Evolutionary conservation across 2,113 vertebrate species (phyloP), one percentile per base, ranked within the genome.

Genomic region (Catharus bicknelli): DNA sequence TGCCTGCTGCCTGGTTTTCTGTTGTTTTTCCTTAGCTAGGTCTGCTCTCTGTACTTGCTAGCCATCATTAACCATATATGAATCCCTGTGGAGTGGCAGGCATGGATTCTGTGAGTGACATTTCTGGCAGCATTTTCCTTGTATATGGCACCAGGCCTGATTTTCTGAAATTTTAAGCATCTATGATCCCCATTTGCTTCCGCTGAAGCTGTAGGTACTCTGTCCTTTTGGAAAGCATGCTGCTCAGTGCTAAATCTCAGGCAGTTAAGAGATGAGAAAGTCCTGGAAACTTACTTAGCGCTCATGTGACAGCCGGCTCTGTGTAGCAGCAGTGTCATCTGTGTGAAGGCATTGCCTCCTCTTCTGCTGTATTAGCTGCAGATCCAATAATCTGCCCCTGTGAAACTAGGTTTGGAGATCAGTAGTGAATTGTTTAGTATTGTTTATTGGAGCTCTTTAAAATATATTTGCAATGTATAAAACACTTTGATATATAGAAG

Each of bases 401-500:
- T 78, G 83, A 92, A 95, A 93, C 86, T 68, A 36, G 87, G 93
- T 75, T 89, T 93, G 87, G 85, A 87, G 66, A 93, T 85, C 82
- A 87, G 86, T 45, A 79, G 58, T 86, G 88, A 93, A 93, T 96
- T 96, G 86, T 93, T 93, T 11, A 15, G 53, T 88, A 90, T 93
- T 95, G 77, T 96, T 96, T 81, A 93, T 89, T 86, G 73, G 69
- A 72, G 86, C 77, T 86, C 95, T 96, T 96, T 94, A 93, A 95
- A 95, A 93, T 94, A 89, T 93, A 95, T 92, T 96, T 92, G 62
- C 88, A 86, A 90, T 90, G 74, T 96, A 93, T 95, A 94, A 94
- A 94, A 78, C 92, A 93, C 94, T 96, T 92, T 94, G 95, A 95
- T 96, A 96, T 93, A 96, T 95, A 90, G 95, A 90, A 84, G 81